Evolutionary conservation across 1,140 invertebrate genomes (phyloP).

Genomic region (Ceratoteleas bidentatus): DNA sequence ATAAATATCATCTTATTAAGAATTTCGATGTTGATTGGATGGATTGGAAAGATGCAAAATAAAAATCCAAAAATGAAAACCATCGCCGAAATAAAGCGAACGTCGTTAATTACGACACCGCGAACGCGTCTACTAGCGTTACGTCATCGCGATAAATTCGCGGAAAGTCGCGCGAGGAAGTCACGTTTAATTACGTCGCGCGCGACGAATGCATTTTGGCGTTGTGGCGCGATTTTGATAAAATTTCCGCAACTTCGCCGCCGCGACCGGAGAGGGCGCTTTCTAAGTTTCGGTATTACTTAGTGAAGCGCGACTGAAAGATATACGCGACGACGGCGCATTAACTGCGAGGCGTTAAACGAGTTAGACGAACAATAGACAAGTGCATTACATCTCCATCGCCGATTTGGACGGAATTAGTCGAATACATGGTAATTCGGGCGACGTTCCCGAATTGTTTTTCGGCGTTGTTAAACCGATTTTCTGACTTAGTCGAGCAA

Average conservation of each 20-base stretch:
- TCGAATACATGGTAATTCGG: conserved; percentile 17
- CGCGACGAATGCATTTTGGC: conserved; percentile 13
- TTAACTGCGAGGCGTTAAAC: conserved; percentile 39
- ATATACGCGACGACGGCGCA: conserved; percentile 32
- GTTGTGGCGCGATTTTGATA: conserved; percentile 22
- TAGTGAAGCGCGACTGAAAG: conserved; percentile 39
- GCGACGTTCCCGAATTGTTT: background rate
- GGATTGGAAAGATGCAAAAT: no score
- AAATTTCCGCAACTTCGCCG: conserved; percentile 27
- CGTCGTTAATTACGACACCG: background rate
- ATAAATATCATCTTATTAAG: no score
- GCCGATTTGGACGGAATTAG: conserved; percentile 30
- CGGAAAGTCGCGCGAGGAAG: background rate
- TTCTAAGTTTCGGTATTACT: conserved; percentile 43
- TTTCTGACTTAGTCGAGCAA: no score
- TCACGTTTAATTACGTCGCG: conserved; percentile 16
- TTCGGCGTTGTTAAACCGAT: no score
- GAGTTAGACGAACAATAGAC: conserved; percentile 53
- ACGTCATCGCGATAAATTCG: conserved; percentile 9
- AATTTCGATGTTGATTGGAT: no score
- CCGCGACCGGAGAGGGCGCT: conserved; percentile 9
- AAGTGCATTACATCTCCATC: conserved; percentile 44
- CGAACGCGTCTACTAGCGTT: background rate
- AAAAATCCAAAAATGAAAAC: no score
- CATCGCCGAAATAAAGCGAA: background rate